phyloP scores from a whole-genome alignment of 2,113 vertebrate genomes.

The Atlantisia rogersi region DNA sequence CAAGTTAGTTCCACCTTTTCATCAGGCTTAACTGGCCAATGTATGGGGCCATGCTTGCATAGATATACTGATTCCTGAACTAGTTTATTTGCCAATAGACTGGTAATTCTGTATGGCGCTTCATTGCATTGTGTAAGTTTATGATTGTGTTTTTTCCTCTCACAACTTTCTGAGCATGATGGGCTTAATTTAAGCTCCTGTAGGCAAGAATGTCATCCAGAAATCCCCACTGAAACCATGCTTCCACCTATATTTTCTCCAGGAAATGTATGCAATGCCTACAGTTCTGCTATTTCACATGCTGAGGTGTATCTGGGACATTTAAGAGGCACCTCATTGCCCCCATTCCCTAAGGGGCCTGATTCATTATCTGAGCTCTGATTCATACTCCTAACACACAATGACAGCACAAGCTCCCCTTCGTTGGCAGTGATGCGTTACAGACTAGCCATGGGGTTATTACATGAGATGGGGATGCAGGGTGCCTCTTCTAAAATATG shows the following conservation, averaged over 20 bases:
- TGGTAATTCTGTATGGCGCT: background rate
- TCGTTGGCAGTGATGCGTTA: rapidly evolving
- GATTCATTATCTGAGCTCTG: background rate
- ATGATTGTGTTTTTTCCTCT: background rate
- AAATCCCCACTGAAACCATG: background rate
- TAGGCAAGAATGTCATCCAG: background rate
- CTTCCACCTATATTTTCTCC: background rate
- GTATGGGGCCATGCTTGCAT: background rate
- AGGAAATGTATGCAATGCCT: background rate
- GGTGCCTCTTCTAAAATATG: background rate
- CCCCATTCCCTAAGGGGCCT: background rate
- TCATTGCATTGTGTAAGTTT: background rate
- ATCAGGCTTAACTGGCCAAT: background rate
- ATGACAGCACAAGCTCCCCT: background rate
- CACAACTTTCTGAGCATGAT: background rate
- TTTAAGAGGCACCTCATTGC: background rate
- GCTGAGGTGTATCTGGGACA: background rate
- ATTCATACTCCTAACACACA: background rate
- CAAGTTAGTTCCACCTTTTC: background rate
- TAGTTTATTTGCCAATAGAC: background rate
- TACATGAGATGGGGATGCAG: background rate
- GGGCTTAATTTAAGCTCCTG: background rate
- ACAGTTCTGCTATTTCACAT: background rate
- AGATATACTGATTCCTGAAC: background rate
- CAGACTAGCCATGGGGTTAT: background rate